Percentiles rank a stretch among this genome's conserved stretches.
Evolutionary conservation across 2,888 invertebrate genomes (phyloP).

Genomic region (Listrodromus nycthemerus): DNA sequence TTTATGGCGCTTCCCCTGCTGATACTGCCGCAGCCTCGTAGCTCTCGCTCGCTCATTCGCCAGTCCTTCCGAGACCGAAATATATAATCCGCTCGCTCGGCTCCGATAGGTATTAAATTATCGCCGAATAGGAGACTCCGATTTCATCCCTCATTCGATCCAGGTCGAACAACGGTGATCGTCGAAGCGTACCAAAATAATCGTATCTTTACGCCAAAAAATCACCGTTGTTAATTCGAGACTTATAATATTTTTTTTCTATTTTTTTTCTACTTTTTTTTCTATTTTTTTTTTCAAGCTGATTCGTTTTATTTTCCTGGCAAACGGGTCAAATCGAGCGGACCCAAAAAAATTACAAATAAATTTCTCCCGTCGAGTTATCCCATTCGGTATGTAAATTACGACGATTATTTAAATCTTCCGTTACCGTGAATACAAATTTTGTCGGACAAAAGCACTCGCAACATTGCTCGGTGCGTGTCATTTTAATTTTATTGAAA

Average conservation of each 20-base stretch:
- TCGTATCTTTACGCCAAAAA: slow-evolving; percentile 30
- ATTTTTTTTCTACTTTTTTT: too few species aligned
- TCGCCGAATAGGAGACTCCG: slow-evolving; percentile 39
- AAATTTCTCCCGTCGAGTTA: neutral
- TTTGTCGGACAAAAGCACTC: neutral
- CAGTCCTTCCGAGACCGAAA: slow-evolving; percentile 32
- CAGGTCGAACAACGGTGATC: slow-evolving; percentile 20
- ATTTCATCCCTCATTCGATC: slow-evolving; percentile 42
- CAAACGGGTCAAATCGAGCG: neutral
- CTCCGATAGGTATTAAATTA: slow-evolving; percentile 45
- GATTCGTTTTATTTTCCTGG: neutral
- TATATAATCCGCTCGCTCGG: slow-evolving; percentile 30
- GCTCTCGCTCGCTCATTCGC: slow-evolving; percentile 49
- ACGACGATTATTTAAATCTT: neutral
- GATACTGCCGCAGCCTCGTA: slow-evolving; percentile 35
- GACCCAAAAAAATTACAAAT: neutral
- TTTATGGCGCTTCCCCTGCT: slow-evolving; percentile 61
- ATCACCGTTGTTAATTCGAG: slow-evolving; percentile 7
- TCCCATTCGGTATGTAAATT: neutral
- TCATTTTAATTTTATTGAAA: neutral
- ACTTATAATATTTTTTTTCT: neutral
- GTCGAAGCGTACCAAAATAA: slow-evolving; percentile 37
- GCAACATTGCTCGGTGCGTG: neutral
- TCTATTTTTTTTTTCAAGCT: neutral
- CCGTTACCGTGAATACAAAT: neutral